Evolutionary conservation across 2,113 vertebrate species (phyloP).

Genomic region (Ardeotis arabs): DNA sequence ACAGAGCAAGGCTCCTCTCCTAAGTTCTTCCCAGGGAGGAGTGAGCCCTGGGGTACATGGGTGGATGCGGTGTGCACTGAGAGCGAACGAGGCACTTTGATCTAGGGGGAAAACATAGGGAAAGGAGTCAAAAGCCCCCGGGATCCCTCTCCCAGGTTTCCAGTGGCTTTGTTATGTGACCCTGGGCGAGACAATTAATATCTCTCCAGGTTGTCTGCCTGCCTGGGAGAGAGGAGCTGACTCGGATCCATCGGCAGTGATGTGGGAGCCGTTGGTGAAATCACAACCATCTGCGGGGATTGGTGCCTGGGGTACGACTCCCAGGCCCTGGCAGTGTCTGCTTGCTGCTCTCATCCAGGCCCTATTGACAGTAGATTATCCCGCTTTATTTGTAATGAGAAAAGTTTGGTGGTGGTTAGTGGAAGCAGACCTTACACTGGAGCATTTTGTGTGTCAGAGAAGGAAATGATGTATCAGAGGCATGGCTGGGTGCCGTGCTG

Average conservation of each 20-base stretch:
- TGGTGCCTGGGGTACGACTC: too few species aligned
- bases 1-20: not conserved
- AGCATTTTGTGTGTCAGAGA: not conserved
- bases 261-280: not conserved
- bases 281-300: accelerated
- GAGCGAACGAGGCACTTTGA: not conserved
- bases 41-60: accelerated
- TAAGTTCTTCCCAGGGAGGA: accelerated
- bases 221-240: not conserved
- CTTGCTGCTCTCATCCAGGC: not conserved
- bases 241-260: accelerated
- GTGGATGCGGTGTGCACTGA: accelerated
- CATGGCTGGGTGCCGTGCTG: not conserved
- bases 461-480: not conserved
- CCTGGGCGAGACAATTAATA: not conserved
- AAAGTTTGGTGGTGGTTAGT: not conserved
- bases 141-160: not conserved
- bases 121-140: not conserved
- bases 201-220: not conserved
- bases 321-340: accelerated
- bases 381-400: accelerated
- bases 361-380: accelerated
- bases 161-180: not conserved
- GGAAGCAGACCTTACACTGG: not conserved
- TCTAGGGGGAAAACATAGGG: not conserved